Evolutionary conservation across 1,140 invertebrate species (phyloP).

Genomic region (Odontomachus brunneus): DNA sequence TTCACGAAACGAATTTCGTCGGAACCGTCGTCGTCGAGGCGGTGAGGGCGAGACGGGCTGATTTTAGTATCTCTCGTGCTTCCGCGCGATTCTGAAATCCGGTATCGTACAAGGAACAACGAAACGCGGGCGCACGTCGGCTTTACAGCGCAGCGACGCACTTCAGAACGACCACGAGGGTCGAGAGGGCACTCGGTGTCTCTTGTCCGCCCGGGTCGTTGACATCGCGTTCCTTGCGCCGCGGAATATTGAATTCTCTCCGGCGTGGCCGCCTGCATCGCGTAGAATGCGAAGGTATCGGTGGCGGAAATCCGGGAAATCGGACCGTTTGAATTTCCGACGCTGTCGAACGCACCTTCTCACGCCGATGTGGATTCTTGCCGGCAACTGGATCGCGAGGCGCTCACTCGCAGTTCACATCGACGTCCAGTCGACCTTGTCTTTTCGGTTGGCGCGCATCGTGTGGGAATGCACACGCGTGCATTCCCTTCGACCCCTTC

Average conservation of each 20-base stretch:
- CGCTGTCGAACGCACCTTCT: too few relatives aligned
- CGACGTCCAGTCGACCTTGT: conserved; percentile 31
- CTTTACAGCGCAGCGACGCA: conserved; percentile 25
- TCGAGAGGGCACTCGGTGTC: conserved; percentile 20
- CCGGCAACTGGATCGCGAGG: conserved; percentile 8
- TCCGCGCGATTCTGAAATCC: conserved; percentile 23
- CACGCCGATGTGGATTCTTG: conserved; percentile 2
- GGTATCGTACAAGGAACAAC: conserved; percentile 24
- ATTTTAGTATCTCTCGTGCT: neutral
- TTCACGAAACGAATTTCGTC: neutral
- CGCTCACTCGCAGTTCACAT: neutral
- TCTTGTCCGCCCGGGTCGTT: conserved; percentile 26
- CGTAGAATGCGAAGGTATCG: conserved; percentile 29
- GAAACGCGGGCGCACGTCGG: conserved; percentile 24
- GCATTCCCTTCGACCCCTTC: neutral
- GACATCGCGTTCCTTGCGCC: conserved; percentile 26
- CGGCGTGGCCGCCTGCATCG: neutral
- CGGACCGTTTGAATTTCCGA: conserved; percentile 34
- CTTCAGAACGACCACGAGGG: conserved; percentile 32
- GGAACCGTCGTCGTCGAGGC: too few relatives aligned
- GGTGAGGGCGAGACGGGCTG: neutral
- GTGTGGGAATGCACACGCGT: neutral
- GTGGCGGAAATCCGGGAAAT: neutral
- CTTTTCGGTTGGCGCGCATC: conserved; percentile 24
- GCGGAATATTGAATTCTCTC: conserved; percentile 40